Conservation (phyloP, 2,888 invertebrate genomes). For the Volucella inanis region DNA sequence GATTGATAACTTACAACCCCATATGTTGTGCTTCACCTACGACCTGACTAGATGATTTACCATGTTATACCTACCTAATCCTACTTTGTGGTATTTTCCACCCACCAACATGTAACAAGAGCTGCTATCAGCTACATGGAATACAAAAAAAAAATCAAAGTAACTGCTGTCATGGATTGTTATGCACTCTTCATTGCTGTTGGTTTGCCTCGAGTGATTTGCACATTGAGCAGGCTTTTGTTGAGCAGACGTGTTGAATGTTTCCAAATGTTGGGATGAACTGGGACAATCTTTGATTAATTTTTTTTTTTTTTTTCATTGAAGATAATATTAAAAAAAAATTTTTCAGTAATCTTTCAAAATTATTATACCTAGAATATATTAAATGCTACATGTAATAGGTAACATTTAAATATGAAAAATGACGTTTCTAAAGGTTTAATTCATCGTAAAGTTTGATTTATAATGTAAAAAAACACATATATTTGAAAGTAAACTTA, state of each 20-base stretch:
- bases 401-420: too few species aligned
- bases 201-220: constrained; percentile 25
- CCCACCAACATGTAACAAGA: constrained; percentile 20
- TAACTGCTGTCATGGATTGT: constrained; percentile 50
- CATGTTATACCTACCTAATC: constrained; percentile 41
- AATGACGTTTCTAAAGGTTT: too few species aligned
- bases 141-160: constrained; percentile 53
- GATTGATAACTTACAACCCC: constrained; percentile 41
- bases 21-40: constrained; percentile 25
- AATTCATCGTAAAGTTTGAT: too few species aligned
- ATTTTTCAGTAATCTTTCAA: too few species aligned
- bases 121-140: constrained; percentile 15
- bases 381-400: too few species aligned
- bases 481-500: too few species aligned
- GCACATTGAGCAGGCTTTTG: constrained; percentile 23
- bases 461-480: too few species aligned
- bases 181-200: constrained; percentile 24
- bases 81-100: constrained; percentile 12
- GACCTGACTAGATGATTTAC: constrained; percentile 47
- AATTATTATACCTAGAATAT: too few species aligned
- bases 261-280: constrained; percentile 42
- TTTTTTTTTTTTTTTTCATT: constrained; percentile 30
- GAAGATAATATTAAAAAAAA: constrained; percentile 31
- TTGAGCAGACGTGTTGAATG: constrained; percentile 9
- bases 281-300: neutral